Percentiles rank a stretch among this genome's conserved stretches.
These are phyloP conservation scores for Nannoperca obscura DNA, from an alignment of 2,797 vertebrate genomes.

Conservation along the genomic window DNA sequence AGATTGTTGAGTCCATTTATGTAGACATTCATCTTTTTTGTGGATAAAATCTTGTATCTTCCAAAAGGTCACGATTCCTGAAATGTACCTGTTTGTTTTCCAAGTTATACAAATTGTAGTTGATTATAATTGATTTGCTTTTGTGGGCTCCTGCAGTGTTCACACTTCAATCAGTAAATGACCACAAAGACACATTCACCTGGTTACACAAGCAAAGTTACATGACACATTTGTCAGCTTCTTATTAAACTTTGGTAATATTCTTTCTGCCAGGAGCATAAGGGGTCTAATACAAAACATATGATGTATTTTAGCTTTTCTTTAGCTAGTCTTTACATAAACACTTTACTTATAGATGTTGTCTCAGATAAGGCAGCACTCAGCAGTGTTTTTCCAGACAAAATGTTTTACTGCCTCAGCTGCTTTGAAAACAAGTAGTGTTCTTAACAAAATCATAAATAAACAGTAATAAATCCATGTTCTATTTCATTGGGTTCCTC, in stretches of 20 bases:
- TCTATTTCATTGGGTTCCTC: background rate
- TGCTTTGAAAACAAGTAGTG: constrained; percentile 19
- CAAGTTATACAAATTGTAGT: background rate
- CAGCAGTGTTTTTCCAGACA: constrained; percentile 5
- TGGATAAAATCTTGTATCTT: background rate
- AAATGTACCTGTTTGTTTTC: background rate
- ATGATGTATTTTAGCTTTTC: background rate
- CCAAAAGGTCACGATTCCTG: background rate
- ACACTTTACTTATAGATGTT: background rate
- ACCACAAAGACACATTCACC: background rate
- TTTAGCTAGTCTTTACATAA: background rate
- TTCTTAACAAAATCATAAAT: constrained; percentile 19
- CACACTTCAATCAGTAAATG: background rate
- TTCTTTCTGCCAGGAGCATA: background rate
- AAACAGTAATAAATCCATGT: constrained; percentile 46
- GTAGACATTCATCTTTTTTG: background rate
- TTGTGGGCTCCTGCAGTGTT: constrained; percentile 1
- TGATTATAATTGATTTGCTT: constrained; percentile 1
- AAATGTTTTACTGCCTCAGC: constrained; percentile 5
- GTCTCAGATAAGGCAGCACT: background rate
- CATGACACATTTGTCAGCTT: background rate
- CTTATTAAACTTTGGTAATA: background rate
- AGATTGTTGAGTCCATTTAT: background rate
- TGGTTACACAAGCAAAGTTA: background rate
- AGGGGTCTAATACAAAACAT: background rate